A percentile compares a stretch with the other conserved stretches of the same genome.
Conservation (phyloP, 2,888 invertebrate species). For the Papilio gigon region DNA sequence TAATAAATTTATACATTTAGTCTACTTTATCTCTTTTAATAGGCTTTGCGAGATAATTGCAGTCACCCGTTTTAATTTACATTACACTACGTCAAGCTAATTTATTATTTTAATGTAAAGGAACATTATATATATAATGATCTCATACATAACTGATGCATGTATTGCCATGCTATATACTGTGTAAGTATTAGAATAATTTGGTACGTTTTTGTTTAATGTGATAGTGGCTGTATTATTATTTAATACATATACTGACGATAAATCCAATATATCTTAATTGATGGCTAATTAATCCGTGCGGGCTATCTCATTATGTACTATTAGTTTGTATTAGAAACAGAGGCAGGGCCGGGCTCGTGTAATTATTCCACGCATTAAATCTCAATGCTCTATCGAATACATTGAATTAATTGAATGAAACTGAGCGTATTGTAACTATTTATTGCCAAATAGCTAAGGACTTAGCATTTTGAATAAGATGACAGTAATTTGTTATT, state of each 20-base stretch:
- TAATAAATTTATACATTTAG: neutral
- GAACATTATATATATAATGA: no score
- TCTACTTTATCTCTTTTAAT: neutral
- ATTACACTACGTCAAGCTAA: no score
- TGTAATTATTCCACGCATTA: conserved; percentile 32
- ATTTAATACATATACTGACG: neutral
- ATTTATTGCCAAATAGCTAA: neutral
- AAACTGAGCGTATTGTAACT: neutral
- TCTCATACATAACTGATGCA: no score
- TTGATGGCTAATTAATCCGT: conserved; percentile 14
- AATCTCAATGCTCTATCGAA: conserved; percentile 18
- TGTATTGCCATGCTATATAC: no score
- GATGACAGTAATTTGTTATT: no score
- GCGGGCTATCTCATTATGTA: conserved; percentile 12
- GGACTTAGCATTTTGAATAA: no score
- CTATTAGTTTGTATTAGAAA: conserved; percentile 29
- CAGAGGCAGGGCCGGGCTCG: neutral
- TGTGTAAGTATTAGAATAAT: no score
- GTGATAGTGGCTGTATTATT: no score
- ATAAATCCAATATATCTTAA: neutral
- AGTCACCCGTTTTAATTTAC: no score
- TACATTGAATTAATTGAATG: conserved; percentile 17
- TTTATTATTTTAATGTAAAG: no score
- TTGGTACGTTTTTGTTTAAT: no score
- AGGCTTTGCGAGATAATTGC: no score